These are phyloP conservation scores for Loriculus beryllinus DNA, from an alignment of 2,797 vertebrate species.

Conservation along the genomic window DNA sequence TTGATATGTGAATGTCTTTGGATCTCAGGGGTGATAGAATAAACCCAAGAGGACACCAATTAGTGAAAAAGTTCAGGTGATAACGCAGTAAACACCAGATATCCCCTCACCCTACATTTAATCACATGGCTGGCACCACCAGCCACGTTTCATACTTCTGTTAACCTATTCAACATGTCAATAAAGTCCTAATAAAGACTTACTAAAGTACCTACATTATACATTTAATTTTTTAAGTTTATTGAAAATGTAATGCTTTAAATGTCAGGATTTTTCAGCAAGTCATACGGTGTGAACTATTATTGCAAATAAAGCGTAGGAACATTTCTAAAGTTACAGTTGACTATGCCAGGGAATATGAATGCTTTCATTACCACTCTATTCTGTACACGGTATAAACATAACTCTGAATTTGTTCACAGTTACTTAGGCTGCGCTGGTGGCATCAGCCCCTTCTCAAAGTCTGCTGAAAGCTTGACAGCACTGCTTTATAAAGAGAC, in stretches of 20 bases:
- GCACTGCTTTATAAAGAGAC: background rate
- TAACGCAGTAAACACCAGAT: background rate
- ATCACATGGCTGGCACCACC: background rate
- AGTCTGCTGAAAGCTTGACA: background rate
- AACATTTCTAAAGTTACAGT: background rate
- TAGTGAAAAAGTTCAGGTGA: background rate
- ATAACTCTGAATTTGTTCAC: background rate
- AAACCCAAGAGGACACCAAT: background rate
- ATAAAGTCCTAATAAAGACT: slow-evolving; percentile 1
- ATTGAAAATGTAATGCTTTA: background rate
- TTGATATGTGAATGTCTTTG: slow-evolving; percentile 9
- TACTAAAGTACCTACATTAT: background rate
- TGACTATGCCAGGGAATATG: background rate
- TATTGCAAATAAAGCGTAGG: background rate
- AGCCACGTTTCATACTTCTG: background rate
- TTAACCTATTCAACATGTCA: background rate
- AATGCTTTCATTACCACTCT: background rate
- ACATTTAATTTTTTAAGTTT: background rate
- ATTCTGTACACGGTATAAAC: background rate
- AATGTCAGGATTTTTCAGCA: slow-evolving; percentile 5
- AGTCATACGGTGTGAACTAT: background rate
- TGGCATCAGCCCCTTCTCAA: background rate
- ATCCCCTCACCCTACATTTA: background rate
- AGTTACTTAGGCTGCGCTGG: background rate
- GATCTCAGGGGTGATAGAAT: background rate